Percentiles rank a stretch among this genome's conserved stretches.
Conservation (phyloP, 2,797 vertebrate genomes). For the Helicolenus hilgendorfi region DNA sequence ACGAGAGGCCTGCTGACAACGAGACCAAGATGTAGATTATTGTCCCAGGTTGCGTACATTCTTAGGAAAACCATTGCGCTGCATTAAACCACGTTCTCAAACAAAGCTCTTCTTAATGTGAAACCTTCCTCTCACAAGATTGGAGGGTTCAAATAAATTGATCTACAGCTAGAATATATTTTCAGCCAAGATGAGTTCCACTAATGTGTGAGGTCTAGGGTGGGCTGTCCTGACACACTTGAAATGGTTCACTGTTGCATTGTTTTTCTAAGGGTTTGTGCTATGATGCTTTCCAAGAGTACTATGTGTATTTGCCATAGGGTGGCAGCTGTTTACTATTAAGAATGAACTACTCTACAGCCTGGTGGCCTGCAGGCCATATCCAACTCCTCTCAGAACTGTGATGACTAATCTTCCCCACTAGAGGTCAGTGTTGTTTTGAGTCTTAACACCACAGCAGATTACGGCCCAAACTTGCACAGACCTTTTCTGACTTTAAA, state of each 20-base stretch:
- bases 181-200: constrained; percentile 53
- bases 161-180: constrained; percentile 59
- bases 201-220: constrained; percentile 10
- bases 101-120: constrained; percentile 24
- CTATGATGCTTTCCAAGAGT: constrained; percentile 22
- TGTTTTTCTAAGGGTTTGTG: constrained; percentile 38
- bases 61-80: constrained; percentile 15
- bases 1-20: constrained; percentile 90
- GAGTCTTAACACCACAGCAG: neutral
- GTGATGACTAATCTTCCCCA: constrained; percentile 56
- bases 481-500: constrained; percentile 30
- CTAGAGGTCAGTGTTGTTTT: constrained; percentile 71
- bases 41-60: neutral
- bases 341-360: constrained; percentile 29
- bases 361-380: constrained; percentile 10
- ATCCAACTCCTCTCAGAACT: constrained; percentile 28
- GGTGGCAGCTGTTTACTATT: constrained; percentile 56
- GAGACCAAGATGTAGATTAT: constrained; percentile 96
- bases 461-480: neutral
- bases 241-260: constrained; percentile 28
- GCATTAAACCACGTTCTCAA: constrained; percentile 33
- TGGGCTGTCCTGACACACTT: constrained; percentile 13
- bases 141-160: constrained; percentile 5
- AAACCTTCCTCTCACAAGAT: constrained; percentile 17
- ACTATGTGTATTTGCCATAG: constrained; percentile 16